Conservation (phyloP, 2,797 vertebrate species). For the Bufotes viridis region DNA sequence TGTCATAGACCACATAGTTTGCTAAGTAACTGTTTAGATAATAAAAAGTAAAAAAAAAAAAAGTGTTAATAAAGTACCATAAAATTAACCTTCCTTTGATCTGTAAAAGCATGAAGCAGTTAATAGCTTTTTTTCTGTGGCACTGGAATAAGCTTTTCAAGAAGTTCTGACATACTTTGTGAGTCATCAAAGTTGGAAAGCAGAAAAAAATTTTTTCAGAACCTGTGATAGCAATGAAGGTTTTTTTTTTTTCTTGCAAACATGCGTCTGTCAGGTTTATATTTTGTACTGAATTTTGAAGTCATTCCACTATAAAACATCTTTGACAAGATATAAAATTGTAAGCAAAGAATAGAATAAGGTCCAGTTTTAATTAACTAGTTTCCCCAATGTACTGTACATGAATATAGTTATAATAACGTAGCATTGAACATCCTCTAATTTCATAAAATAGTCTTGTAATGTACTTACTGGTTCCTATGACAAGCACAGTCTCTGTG, state of each 20-base stretch:
- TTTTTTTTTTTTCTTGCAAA: not conserved
- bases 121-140: not conserved
- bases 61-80: not conserved
- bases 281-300: conserved; percentile 32
- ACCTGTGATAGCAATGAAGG: conserved; percentile 3
- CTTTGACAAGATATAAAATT: not conserved
- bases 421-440: not conserved
- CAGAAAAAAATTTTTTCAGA: not conserved
- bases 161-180: conserved; percentile 39
- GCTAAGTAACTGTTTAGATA: not conserved
- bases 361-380: not conserved
- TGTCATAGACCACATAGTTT: not conserved
- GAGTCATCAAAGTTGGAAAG: conserved; percentile 47
- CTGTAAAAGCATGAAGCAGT: not conserved
- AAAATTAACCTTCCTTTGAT: not conserved
- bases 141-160: conserved; percentile 24
- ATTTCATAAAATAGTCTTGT: not conserved
- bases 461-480: too few relatives aligned
- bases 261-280: not conserved
- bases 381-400: too few relatives aligned
- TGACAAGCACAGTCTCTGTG: too few relatives aligned
- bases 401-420: not conserved
- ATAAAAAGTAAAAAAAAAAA: not conserved
- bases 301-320: conserved; percentile 13
- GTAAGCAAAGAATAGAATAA: not conserved